These are phyloP conservation scores for Isoperla grammatica DNA, from an alignment of 2,888 invertebrate species.

Conservation along the genomic window DNA sequence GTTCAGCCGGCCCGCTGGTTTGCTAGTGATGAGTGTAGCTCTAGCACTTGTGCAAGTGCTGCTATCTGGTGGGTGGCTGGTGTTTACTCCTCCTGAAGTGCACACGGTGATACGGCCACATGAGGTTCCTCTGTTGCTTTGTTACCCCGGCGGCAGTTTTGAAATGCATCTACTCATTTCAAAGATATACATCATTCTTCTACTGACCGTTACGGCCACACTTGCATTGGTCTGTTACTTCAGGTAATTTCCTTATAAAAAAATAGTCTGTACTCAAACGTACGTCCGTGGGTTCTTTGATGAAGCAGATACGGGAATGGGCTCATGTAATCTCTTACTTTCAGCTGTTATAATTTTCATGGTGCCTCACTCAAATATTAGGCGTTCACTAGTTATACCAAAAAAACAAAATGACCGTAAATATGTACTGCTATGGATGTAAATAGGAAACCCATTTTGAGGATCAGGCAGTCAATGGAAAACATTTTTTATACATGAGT, in stretches of 20 bases:
- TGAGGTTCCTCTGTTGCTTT: conserved; percentile 20
- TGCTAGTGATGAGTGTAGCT: conserved; percentile 39
- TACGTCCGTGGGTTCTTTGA: too few relatives aligned
- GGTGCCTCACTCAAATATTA: too few relatives aligned
- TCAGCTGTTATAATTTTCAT: too few relatives aligned
- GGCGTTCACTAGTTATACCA: too few relatives aligned
- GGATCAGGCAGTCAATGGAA: too few relatives aligned
- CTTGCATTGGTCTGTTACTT: conserved; percentile 24
- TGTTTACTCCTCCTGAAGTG: conserved; percentile 39
- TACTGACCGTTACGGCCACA: conserved; percentile 24
- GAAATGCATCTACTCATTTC: conserved; percentile 29
- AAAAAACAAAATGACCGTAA: too few relatives aligned
- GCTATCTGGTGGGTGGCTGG: conserved; percentile 44
- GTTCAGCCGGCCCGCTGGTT: conserved; percentile 37
- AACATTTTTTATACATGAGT: too few relatives aligned
- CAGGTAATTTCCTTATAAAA: conserved; percentile 23
- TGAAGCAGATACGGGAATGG: too few relatives aligned
- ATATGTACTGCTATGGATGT: too few relatives aligned
- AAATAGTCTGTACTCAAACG: too few relatives aligned
- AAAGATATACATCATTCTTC: conserved; percentile 26
- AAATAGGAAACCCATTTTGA: too few relatives aligned
- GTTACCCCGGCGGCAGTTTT: conserved; percentile 26
- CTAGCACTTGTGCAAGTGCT: conserved; percentile 43
- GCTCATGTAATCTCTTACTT: too few relatives aligned
- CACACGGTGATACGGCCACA: conserved; percentile 3